These are phyloP conservation scores for Mylabris sibirica DNA, from an alignment of 2,888 invertebrate species.

Conservation along the genomic window DNA sequence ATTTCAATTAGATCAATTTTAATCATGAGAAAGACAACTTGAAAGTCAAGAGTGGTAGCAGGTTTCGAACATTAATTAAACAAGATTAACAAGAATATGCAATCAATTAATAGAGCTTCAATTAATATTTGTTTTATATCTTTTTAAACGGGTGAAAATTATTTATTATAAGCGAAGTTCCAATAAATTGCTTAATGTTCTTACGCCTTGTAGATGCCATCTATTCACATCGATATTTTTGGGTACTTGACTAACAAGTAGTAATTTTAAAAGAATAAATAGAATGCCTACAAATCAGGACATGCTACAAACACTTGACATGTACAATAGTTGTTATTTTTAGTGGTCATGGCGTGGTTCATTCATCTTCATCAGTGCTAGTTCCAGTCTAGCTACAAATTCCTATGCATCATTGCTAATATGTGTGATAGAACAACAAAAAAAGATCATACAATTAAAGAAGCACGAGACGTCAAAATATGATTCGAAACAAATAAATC, in stretches of 20 bases:
- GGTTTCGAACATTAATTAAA: too few species aligned
- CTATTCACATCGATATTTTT: not conserved
- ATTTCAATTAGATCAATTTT: not conserved
- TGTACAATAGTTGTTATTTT: constrained; percentile 29
- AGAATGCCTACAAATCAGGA: constrained; percentile 26
- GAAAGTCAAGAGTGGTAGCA: not conserved
- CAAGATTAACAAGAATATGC: too few species aligned
- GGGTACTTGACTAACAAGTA: constrained; percentile 14
- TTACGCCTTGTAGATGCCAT: too few species aligned
- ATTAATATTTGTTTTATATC: too few species aligned
- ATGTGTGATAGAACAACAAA: not conserved
- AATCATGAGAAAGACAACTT: not conserved
- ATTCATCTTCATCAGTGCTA: constrained; percentile 31
- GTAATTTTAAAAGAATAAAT: constrained; percentile 26
- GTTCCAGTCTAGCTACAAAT: constrained; percentile 9
- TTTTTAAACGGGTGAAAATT: too few species aligned
- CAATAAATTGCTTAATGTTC: too few species aligned
- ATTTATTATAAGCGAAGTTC: too few species aligned
- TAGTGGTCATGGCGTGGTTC: constrained; percentile 25
- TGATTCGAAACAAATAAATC: not conserved
- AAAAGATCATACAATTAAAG: not conserved
- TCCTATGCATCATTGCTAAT: not conserved
- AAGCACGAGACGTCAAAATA: not conserved
- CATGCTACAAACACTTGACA: constrained; percentile 25
- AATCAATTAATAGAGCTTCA: too few species aligned